Conservation (phyloP, 2,888 invertebrate species). For the Conus canariensis region DNA sequence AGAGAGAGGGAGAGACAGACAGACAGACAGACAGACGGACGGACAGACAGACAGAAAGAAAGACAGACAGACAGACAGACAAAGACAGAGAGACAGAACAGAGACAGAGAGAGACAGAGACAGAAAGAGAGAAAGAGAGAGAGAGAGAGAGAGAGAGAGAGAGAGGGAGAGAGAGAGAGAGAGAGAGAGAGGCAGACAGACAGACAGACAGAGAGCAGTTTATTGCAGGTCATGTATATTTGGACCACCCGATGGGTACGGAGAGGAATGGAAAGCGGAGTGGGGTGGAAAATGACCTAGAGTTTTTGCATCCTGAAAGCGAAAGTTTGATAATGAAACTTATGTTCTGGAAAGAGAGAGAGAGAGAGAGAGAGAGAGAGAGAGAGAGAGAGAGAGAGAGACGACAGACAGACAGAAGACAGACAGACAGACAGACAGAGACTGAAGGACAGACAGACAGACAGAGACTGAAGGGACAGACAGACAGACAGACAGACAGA, state of each 20-base stretch:
- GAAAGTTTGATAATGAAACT: too few species aligned
- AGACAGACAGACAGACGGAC: not conserved
- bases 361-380: not conserved
- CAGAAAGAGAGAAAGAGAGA: slow-evolving; percentile 4
- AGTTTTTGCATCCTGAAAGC: too few species aligned
- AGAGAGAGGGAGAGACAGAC: not conserved
- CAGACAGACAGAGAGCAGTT: too few species aligned
- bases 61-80: not conserved
- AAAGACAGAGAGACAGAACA: not conserved
- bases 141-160: not conserved
- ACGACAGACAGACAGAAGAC: not conserved
- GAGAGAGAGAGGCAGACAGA: too few species aligned
- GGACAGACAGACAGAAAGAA: not conserved
- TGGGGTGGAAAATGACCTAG: too few species aligned
- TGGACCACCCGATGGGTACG: too few species aligned
- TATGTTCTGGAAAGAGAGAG: not conserved
- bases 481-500: not conserved
- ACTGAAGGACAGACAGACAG: not conserved
- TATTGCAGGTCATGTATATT: too few species aligned
- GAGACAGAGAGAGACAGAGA: not conserved
- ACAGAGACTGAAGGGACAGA: not conserved
- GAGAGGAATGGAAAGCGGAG: too few species aligned
- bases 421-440: not conserved
- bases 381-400: not conserved
- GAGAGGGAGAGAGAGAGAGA: not conserved